A percentile compares a stretch with the other conserved stretches of the same genome.
Evolutionary conservation across 37 sponge, comb jelly and placozoan genomes (phyloP).

Genomic region (Bolinopsis microptera): DNA sequence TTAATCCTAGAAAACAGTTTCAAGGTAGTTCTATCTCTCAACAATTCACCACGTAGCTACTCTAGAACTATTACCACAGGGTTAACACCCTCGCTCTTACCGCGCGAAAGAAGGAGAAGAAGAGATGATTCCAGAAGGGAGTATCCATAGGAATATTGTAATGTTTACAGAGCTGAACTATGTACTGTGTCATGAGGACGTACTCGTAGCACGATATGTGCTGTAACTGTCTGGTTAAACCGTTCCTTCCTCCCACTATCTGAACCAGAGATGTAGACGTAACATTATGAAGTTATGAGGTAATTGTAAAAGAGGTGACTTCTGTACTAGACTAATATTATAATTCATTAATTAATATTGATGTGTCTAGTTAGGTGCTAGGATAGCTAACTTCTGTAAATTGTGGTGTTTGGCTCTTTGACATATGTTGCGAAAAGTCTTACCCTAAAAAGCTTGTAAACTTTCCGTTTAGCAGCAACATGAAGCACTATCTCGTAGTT

Average conservation of each 20-base stretch:
- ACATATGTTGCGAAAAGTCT: too few relatives aligned
- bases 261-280: background rate
- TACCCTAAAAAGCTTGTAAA: background rate
- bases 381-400: too few relatives aligned
- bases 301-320: background rate
- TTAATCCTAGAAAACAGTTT: too few relatives aligned
- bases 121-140: constrained; percentile 48
- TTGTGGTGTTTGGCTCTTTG: too few relatives aligned
- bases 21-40: too few relatives aligned
- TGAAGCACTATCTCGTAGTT: constrained; percentile 30
- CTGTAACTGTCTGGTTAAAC: background rate
- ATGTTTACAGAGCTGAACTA: background rate
- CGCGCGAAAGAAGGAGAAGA: background rate
- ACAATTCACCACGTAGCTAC: too few relatives aligned
- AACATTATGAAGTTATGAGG: background rate
- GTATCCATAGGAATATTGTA: background rate
- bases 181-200: background rate
- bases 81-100: too few relatives aligned
- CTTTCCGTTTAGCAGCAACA: background rate
- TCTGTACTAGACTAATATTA: background rate
- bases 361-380: too few relatives aligned
- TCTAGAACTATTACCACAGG: too few relatives aligned
- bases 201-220: background rate
- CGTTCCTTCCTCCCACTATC: constrained; percentile 46
- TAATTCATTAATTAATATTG: too few relatives aligned